These are phyloP conservation scores for Oscheius sp. DNA, from an alignment of 2,888 invertebrate species.

Conservation along the genomic window DNA sequence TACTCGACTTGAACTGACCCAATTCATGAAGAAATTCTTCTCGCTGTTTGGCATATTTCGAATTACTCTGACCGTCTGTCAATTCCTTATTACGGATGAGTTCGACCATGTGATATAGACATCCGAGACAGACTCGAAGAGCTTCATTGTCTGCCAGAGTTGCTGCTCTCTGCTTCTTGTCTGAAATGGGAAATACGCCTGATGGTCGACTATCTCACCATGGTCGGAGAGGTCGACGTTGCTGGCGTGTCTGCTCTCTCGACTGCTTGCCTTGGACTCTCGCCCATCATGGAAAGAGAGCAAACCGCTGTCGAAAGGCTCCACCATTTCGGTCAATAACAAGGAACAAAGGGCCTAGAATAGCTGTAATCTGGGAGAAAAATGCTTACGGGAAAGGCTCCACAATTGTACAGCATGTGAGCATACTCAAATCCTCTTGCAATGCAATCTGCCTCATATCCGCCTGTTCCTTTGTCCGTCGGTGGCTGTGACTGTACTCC, in stretches of 20 bases:
- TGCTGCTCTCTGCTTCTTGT: slow-evolving; percentile 79
- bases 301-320: slow-evolving; percentile 67
- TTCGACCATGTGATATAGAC: slow-evolving; percentile 94
- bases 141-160: slow-evolving; percentile 90
- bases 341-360: slow-evolving; percentile 86
- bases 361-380: too few species aligned
- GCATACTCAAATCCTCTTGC: slow-evolving; percentile 82
- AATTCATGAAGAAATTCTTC: slow-evolving; percentile 29
- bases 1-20: not conserved
- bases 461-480: slow-evolving; percentile 48
- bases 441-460: slow-evolving; percentile 57
- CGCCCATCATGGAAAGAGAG: slow-evolving; percentile 44
- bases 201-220: slow-evolving; percentile 28
- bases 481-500: slow-evolving; percentile 30
- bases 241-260: slow-evolving; percentile 61
- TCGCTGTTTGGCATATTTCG: slow-evolving; percentile 31
- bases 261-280: slow-evolving; percentile 59
- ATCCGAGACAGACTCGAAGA: slow-evolving; percentile 89
- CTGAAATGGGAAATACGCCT: not conserved
- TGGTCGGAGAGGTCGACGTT: slow-evolving; percentile 65
- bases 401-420: slow-evolving; percentile 77
- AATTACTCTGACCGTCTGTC: slow-evolving; percentile 21
- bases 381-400: slow-evolving; percentile 51
- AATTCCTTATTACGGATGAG: slow-evolving; percentile 79
- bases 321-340: slow-evolving; percentile 93